Evolutionary conservation across 2,113 vertebrate genomes (phyloP).

Genomic region (Colaptes auratus): DNA sequence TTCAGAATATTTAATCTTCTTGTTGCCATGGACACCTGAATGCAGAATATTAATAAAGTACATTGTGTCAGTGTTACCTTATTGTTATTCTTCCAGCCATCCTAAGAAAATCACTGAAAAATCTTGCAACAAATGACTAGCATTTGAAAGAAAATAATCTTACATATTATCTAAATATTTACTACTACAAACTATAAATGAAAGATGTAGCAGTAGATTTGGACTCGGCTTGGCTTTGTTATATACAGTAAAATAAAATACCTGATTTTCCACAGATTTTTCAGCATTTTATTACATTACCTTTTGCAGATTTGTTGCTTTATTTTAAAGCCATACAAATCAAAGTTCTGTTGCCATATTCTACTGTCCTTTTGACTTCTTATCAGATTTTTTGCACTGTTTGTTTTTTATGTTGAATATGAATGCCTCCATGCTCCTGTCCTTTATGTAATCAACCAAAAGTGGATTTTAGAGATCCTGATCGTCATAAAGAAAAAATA

Average conservation of each 20-base stretch:
- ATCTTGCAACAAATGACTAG: not conserved
- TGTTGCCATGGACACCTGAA: conserved; percentile 70
- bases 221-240: not conserved
- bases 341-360: not conserved
- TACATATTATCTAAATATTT: not conserved
- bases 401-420: not conserved
- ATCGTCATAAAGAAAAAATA: not conserved
- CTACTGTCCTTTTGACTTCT: not conserved
- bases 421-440: not conserved
- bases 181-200: not conserved
- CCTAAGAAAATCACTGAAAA: not conserved
- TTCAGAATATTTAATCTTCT: conserved; percentile 66
- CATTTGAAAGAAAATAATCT: not conserved
- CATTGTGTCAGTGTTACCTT: conserved; percentile 51
- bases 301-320: not conserved
- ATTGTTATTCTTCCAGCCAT: conserved; percentile 52
- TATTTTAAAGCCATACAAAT: not conserved
- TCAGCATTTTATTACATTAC: not conserved
- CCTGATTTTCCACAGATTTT: not conserved
- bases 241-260: not conserved
- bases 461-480: not conserved
- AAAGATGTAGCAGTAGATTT: not conserved
- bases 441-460: not conserved
- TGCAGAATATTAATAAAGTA: conserved; percentile 67
- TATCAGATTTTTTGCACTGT: not conserved